Percentiles rank a stretch among this genome's conserved stretches.
phyloP scores from a whole-genome alignment of 1,140 invertebrate genomes.

The Delia radicum region DNA sequence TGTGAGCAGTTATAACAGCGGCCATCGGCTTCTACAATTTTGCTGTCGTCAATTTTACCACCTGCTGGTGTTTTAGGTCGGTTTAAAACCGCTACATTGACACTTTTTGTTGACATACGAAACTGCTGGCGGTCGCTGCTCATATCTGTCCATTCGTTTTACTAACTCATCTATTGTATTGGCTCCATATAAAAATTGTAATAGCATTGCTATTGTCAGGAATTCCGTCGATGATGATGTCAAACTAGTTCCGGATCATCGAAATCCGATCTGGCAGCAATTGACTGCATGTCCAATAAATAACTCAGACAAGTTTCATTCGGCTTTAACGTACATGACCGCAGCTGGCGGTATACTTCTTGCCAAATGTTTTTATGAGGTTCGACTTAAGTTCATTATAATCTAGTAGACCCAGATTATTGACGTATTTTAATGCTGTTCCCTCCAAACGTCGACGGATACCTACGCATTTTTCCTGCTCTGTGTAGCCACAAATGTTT shows the following conservation, averaged over 20 bases:
- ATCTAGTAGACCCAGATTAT: too few species aligned
- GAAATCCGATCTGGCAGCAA: background rate
- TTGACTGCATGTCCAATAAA: constrained; percentile 14
- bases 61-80: background rate
- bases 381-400: too few species aligned
- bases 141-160: too few species aligned
- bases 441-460: too few species aligned
- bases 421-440: too few species aligned
- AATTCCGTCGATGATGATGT: constrained; percentile 10
- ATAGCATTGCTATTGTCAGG: background rate
- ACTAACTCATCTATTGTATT: background rate
- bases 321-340: background rate
- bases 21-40: background rate
- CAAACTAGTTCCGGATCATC: background rate
- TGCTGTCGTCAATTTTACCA: background rate
- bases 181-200: background rate
- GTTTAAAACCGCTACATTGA: background rate
- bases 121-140: background rate
- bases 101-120: background rate
- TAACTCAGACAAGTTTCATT: constrained; percentile 7
- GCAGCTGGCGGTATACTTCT: background rate
- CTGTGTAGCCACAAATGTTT: too few species aligned
- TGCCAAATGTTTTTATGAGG: too few species aligned
- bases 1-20: background rate
- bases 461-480: too few species aligned